phyloP scores from a whole-genome alignment of 2,888 invertebrate genomes.

The Hololepta plana region DNA sequence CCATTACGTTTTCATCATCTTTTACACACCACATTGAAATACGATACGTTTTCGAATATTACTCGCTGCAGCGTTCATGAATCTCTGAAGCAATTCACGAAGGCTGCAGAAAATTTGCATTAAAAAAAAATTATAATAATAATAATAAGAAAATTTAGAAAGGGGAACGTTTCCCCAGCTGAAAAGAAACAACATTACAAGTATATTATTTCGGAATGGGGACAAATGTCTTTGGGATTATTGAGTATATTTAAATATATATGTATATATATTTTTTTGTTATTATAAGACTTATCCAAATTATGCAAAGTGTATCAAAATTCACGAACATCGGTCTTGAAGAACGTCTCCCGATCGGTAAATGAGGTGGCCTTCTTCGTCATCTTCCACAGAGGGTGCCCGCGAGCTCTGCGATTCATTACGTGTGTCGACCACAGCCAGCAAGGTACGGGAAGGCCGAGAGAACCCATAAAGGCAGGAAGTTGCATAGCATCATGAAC shows the following conservation, averaged over 20 bases:
- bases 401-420: conserved; percentile 52
- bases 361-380: conserved; percentile 99
- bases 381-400: conserved; percentile 93
- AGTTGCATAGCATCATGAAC: conserved; percentile 30
- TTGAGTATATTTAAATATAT: too few relatives aligned
- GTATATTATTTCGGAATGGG: conserved; percentile 15
- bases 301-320: conserved; percentile 27
- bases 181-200: conserved; percentile 16
- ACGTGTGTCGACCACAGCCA: conserved; percentile 11
- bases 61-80: too few relatives aligned
- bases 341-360: conserved; percentile 98
- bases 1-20: too few relatives aligned
- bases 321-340: conserved; percentile 98
- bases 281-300: conserved; percentile 20
- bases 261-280: conserved; percentile 7
- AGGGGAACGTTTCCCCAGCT: conserved; percentile 13
- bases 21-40: too few relatives aligned
- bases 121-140: too few relatives aligned
- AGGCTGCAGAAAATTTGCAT: too few relatives aligned
- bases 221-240: conserved; percentile 15
- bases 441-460: conserved; percentile 12
- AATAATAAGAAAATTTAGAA: conserved; percentile 15
- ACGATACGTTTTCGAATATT: too few relatives aligned
- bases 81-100: too few relatives aligned
- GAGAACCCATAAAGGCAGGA: conserved; percentile 12